Conservation (phyloP, 1,140 invertebrate genomes). For the Dendroctonus ponderosae region DNA sequence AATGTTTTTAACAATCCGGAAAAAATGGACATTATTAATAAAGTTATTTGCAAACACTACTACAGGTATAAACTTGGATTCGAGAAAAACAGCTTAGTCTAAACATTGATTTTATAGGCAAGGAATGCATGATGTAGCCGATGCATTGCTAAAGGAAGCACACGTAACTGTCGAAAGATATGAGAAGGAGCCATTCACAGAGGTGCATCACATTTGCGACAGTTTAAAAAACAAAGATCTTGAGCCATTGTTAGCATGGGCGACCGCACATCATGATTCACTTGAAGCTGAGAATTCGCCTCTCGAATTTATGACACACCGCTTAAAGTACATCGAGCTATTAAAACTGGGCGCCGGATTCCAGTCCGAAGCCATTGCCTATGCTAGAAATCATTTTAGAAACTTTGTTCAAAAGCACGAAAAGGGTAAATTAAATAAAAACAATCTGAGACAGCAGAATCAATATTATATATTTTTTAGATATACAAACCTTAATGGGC, state of each 20-base stretch:
- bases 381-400: slow-evolving; percentile 82
- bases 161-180: slow-evolving; percentile 66
- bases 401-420: slow-evolving; percentile 79
- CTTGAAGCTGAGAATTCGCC: slow-evolving; percentile 68
- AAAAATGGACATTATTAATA: slow-evolving; percentile 81
- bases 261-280: slow-evolving; percentile 62
- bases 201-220: slow-evolving; percentile 82
- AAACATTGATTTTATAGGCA: slow-evolving; percentile 59
- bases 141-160: slow-evolving; percentile 79
- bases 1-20: slow-evolving; percentile 79
- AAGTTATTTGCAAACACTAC: slow-evolving; percentile 96
- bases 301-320: slow-evolving; percentile 85
- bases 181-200: slow-evolving; percentile 79
- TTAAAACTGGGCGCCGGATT: slow-evolving; percentile 64
- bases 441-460: too few species aligned
- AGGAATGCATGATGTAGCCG: slow-evolving; percentile 86
- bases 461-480: slow-evolving; percentile 49
- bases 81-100: neutral
- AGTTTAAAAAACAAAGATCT: slow-evolving; percentile 76
- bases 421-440: slow-evolving; percentile 60
- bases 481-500: slow-evolving; percentile 86
- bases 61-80: slow-evolving; percentile 52
- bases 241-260: slow-evolving; percentile 79
- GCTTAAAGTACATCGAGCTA: slow-evolving; percentile 55
- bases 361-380: slow-evolving; percentile 78